Evolutionary conservation across 2,888 invertebrate genomes (phyloP).

Genomic region (Dasysyrphus albostriatus): DNA sequence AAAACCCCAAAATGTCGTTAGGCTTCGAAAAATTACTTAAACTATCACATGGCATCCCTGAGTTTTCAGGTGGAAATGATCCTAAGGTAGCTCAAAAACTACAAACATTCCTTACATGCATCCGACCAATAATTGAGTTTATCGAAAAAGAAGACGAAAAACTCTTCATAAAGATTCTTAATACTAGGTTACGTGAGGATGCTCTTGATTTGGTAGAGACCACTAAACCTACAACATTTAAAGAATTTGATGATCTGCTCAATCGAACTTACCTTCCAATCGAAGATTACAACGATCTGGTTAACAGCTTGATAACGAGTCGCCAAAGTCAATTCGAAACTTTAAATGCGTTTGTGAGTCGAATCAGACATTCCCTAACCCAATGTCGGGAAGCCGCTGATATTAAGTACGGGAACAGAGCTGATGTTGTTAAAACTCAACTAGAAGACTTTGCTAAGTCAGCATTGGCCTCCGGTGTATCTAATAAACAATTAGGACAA

Average conservation of each 20-base stretch:
- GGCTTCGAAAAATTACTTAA: too few species aligned
- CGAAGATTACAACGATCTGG: neutral
- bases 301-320: neutral
- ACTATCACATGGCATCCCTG: too few species aligned
- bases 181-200: neutral
- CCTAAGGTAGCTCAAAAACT: neutral
- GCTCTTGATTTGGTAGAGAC: neutral
- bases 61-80: too few species aligned
- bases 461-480: neutral
- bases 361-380: neutral
- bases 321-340: conserved; percentile 13
- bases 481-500: neutral
- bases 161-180: neutral
- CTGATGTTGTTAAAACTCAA: too few species aligned
- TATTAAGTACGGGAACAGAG: neutral
- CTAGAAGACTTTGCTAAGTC: neutral
- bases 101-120: neutral
- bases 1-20: too few species aligned
- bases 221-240: neutral
- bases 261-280: neutral
- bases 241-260: too few species aligned
- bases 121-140: neutral
- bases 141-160: neutral
- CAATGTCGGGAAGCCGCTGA: neutral
- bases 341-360: neutral